Conservation (phyloP, 2,113 vertebrate species). For the Takifugu bimaculatus region DNA sequence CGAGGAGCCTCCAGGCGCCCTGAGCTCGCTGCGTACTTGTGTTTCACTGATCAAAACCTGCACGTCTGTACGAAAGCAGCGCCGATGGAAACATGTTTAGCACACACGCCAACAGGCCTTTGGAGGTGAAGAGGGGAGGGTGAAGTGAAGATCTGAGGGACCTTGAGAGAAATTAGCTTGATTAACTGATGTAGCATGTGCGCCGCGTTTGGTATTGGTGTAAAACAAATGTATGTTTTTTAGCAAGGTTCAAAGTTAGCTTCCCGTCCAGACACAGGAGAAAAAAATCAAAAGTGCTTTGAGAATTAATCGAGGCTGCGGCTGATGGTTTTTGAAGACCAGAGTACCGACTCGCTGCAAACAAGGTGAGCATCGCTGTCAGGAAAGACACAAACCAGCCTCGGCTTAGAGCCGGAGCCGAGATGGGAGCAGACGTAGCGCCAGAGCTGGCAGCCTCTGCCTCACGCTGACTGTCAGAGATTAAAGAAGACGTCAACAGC, state of each 20-base stretch:
- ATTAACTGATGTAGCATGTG: conserved; percentile 29
- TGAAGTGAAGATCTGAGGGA: conserved; percentile 33
- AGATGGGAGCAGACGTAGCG: conserved; percentile 56
- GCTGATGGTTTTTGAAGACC: too few relatives aligned
- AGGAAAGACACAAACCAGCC: conserved; percentile 30
- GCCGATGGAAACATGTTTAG: conserved; percentile 64
- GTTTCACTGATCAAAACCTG: conserved; percentile 71
- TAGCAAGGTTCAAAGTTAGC: conserved; percentile 26
- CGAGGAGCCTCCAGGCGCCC: conserved; percentile 70
- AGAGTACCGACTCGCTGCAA: conserved; percentile 48
- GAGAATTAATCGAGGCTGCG: too few relatives aligned
- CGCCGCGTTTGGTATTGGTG: conserved; percentile 17
- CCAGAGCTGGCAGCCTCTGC: conserved; percentile 50
- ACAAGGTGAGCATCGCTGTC: conserved; percentile 45
- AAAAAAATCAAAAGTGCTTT: not conserved
- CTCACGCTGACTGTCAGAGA: conserved; percentile 64
- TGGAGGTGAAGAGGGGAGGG: conserved; percentile 43
- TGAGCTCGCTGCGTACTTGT: conserved; percentile 70
- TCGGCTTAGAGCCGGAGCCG: conserved; percentile 48
- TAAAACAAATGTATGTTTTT: conserved; percentile 29
- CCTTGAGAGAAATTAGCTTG: conserved; percentile 25
- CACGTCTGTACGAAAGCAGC: conserved; percentile 64
- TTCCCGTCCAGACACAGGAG: not conserved
- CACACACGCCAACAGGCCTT: conserved; percentile 43
- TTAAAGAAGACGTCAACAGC: conserved; percentile 77